Evolutionary conservation across 2,113 vertebrate genomes (phyloP), one percentile per base, ranked within the genome.

Genomic region (Tautogolabrus adspersus): DNA sequence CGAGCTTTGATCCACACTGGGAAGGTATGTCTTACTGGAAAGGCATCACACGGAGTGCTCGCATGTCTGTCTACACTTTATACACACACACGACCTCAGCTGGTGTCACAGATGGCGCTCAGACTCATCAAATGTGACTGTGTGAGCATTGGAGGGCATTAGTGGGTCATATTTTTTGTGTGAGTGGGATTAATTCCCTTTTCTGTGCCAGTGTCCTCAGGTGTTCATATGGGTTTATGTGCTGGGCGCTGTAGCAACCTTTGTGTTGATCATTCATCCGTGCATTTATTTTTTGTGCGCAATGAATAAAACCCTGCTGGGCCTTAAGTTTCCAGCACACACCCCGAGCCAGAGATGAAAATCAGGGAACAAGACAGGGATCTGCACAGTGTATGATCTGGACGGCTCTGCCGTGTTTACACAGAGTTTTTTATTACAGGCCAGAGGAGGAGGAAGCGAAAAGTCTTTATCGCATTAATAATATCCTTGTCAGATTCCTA

Each of bases 381-480:
- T 91, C 88, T 85, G 88, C 47, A 23, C 58, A 63, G 80, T 80
- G 85, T 91, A 87, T 84, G 82, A 88, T 87, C 85, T 88, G 83
- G 78, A 84, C 78, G 71, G 40, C 57, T 81, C 76, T 74, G 82
- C 72, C 46, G 61, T 89, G 85, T 90, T 88, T 90, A 92, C 76
- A 70, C 69, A 63, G 68, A 54, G 75, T 34, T 65, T 83, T 84
- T 88, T 77, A 83, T 89, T 88, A 88, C 82, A 84, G 64, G 54
- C 71, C 77, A 72, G 75, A 68, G 86, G 49, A 84, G 85, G 62
- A 85, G 83, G 82, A 91, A 83, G 63, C 42, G 19, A 71, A 81
- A 86, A 84, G 74, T 87, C 88, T 86, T 91, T 87, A 92, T 91
- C 84, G 18, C 74, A 88, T 93, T 84, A 85, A 91, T 88, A 86